Conservation (phyloP, 2,797 vertebrate genomes). For the Sternarchorhynchus goeldii region DNA sequence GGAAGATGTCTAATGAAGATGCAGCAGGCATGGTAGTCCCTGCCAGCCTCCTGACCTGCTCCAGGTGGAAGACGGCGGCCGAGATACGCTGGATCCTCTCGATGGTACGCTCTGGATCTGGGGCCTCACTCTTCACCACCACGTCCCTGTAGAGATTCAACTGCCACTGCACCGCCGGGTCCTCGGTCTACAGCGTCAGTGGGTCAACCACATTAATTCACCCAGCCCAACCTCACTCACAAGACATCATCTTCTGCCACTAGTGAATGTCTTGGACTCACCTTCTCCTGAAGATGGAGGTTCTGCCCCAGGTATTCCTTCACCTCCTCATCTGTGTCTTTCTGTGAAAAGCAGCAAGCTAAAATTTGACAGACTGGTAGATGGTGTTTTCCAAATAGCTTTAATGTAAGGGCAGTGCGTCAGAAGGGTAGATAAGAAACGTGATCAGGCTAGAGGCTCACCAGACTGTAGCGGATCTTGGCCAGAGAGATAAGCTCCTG, state of each 20-base stretch:
- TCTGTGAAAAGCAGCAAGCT: constrained; percentile 73
- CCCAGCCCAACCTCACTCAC: constrained; percentile 18
- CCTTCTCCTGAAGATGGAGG: constrained; percentile 95
- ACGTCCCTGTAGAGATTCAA: constrained; percentile 95
- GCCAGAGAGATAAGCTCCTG: constrained; percentile 96
- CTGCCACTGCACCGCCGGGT: constrained; percentile 97
- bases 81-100: constrained; percentile 94
- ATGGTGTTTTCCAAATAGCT: background rate
- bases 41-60: constrained; percentile 79
- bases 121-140: constrained; percentile 81
- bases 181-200: constrained; percentile 80
- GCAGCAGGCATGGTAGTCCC: background rate
- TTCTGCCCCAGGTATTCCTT: constrained; percentile 91
- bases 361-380: background rate
- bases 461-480: constrained; percentile 89
- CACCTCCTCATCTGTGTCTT: constrained; percentile 96
- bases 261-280: constrained; percentile 57
- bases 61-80: constrained; percentile 91
- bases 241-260: background rate
- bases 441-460: constrained; percentile 66
- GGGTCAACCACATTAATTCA: background rate
- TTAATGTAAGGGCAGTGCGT: background rate
- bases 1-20: constrained; percentile 12
- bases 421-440: background rate
- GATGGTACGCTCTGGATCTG: constrained; percentile 83